Percentiles rank a stretch among this genome's conserved stretches.
These are phyloP conservation scores for Nylanderia fulva DNA, from an alignment of 1,140 invertebrate species.

Conservation along the genomic window DNA sequence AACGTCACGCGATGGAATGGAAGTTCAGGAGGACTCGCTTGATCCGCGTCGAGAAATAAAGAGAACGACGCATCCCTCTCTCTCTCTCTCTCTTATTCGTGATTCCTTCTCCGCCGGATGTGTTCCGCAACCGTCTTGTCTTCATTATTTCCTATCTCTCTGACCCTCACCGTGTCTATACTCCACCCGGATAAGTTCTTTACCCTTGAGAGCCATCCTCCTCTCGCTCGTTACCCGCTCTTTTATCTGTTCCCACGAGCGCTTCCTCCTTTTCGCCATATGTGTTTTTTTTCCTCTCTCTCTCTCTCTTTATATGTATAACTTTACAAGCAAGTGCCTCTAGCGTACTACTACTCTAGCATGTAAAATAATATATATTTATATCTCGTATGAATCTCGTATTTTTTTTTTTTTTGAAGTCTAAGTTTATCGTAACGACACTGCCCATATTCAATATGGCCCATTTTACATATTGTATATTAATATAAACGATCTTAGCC, in stretches of 20 bases:
- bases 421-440: slow-evolving; percentile 80
- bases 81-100: slow-evolving; percentile 22
- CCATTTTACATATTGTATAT: slow-evolving; percentile 84
- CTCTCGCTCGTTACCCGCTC: slow-evolving; percentile 41
- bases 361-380: slow-evolving; percentile 81
- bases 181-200: slow-evolving; percentile 9
- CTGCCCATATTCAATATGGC: slow-evolving; percentile 83
- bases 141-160: slow-evolving; percentile 39
- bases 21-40: slow-evolving; percentile 33
- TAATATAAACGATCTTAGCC: slow-evolving; percentile 83
- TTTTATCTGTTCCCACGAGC: slow-evolving; percentile 48
- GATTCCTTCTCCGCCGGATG: slow-evolving; percentile 23
- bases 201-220: slow-evolving; percentile 6
- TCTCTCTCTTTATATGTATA: slow-evolving; percentile 66
- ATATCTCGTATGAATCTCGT: slow-evolving; percentile 75
- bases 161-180: background rate
- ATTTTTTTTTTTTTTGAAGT: slow-evolving; percentile 56
- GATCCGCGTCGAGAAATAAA: slow-evolving; percentile 47
- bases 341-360: slow-evolving; percentile 76
- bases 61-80: slow-evolving; percentile 34
- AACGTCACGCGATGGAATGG: slow-evolving; percentile 51
- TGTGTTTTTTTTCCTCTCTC: slow-evolving; percentile 51
- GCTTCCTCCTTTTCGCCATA: slow-evolving; percentile 52
- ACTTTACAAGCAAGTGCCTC: slow-evolving; percentile 74
- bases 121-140: slow-evolving; percentile 44